Percentiles rank a stretch among this genome's conserved stretches.
These are phyloP conservation scores for Babyrousa celebensis DNA, from an alignment of 2,797 vertebrate genomes.

Conservation along the genomic window DNA sequence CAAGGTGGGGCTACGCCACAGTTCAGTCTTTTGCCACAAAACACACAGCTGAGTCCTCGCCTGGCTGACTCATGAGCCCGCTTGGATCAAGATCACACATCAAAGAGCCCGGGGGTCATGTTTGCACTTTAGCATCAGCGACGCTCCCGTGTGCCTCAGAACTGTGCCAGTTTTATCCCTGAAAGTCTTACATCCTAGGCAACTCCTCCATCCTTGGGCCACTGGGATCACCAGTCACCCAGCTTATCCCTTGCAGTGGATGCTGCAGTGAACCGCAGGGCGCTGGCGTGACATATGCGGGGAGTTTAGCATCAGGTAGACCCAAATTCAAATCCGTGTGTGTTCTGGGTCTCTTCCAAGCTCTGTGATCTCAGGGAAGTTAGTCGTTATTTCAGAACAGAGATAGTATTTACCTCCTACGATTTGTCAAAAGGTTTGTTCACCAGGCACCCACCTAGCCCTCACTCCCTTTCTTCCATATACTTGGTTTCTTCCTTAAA, in stretches of 20 bases:
- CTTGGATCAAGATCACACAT: too few species aligned
- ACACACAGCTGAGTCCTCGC: background rate
- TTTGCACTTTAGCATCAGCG: too few species aligned
- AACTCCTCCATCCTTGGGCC: background rate
- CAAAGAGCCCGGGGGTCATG: background rate
- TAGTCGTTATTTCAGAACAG: slow-evolving; percentile 15
- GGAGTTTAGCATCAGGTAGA: background rate
- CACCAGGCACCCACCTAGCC: background rate
- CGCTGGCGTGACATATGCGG: background rate
- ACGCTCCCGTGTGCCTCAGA: background rate
- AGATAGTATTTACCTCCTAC: rapidly evolving
- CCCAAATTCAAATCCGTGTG: background rate
- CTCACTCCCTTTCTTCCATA: rapidly evolving
- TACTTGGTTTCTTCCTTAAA: background rate
- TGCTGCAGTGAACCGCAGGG: background rate
- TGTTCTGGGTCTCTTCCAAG: background rate
- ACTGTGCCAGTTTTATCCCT: background rate
- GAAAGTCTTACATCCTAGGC: background rate
- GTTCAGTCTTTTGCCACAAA: background rate
- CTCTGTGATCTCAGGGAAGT: background rate
- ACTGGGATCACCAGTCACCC: too few species aligned
- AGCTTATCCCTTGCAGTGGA: background rate
- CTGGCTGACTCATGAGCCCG: rapidly evolving
- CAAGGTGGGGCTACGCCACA: background rate
- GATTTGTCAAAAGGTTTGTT: background rate